Conservation (phyloP, 2,113 vertebrate species). For the Hippocampus abdominalis region DNA sequence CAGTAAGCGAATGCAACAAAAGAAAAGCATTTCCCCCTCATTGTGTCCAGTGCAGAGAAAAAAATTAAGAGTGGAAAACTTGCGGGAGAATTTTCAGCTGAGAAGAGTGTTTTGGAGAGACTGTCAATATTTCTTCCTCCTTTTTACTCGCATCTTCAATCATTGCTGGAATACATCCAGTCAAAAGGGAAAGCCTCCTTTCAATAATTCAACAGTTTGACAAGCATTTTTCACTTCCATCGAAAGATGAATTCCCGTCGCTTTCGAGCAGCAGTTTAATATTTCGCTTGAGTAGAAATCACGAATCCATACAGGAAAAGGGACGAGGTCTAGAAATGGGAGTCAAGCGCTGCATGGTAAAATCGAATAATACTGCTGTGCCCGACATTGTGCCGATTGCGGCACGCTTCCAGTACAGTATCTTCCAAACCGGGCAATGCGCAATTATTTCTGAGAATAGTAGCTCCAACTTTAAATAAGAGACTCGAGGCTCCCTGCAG, state of each 20-base stretch:
- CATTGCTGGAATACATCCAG: conserved; percentile 26
- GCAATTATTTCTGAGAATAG: not conserved
- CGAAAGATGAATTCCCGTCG: conserved; percentile 15
- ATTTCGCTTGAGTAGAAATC: not conserved
- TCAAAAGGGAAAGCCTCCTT: conserved; percentile 22
- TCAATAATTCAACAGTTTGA: conserved; percentile 55
- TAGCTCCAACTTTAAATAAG: not conserved
- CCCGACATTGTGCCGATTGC: not conserved
- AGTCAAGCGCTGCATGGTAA: not conserved
- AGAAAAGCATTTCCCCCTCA: conserved; percentile 9
- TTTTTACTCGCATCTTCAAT: not conserved
- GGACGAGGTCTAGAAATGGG: not conserved
- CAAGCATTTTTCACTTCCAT: conserved; percentile 25
- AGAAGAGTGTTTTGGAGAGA: conserved; percentile 4
- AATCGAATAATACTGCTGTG: not conserved
- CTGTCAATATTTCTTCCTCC: conserved; percentile 12
- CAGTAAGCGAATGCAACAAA: conserved; percentile 34
- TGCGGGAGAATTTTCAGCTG: conserved; percentile 3
- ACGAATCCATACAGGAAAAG: conserved; percentile 3
- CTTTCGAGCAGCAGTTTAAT: conserved; percentile 19
- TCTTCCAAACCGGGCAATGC: not conserved
- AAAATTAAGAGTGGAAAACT: not conserved
- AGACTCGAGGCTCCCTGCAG: not conserved
- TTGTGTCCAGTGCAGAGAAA: not conserved
- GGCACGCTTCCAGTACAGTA: not conserved